Percentiles rank a stretch among this genome's conserved stretches.
phyloP scores from a whole-genome alignment of 2,113 vertebrate genomes.

The Psittacus erithacus region DNA sequence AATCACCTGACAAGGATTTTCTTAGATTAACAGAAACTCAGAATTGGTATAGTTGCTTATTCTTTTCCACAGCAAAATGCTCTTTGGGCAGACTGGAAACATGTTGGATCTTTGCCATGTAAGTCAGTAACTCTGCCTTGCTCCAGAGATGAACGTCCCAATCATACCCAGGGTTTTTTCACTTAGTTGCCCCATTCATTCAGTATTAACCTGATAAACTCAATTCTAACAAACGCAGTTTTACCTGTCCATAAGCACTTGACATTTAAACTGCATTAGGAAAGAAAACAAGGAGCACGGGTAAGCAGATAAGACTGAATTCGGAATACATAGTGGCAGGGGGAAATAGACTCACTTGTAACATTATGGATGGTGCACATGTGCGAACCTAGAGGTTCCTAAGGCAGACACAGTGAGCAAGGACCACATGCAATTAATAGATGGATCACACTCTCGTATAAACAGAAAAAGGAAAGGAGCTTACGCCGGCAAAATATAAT shows the following conservation, averaged over 20 bases:
- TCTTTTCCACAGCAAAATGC: not conserved
- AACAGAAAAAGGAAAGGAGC: not conserved
- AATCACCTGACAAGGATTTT: not conserved
- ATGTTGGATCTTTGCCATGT: not conserved
- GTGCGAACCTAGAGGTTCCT: not conserved
- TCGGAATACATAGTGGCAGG: rapidly evolving
- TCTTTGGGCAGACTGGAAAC: not conserved
- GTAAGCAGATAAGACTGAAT: not conserved
- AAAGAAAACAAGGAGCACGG: not conserved
- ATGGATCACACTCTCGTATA: not conserved
- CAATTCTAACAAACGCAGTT: not conserved
- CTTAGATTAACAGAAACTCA: not conserved
- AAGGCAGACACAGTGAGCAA: rapidly evolving
- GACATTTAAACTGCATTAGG: not conserved
- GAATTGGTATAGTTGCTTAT: not conserved
- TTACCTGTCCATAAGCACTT: not conserved
- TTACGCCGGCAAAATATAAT: not conserved
- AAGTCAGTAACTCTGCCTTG: not conserved
- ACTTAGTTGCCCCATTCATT: not conserved
- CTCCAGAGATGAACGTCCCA: not conserved
- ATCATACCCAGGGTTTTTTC: not conserved
- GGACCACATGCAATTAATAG: not conserved
- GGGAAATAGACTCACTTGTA: rapidly evolving
- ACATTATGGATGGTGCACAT: rapidly evolving
- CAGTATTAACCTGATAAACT: not conserved